Percentiles rank a stretch among this genome's conserved stretches.
phyloP scores from a whole-genome alignment of 2,888 invertebrate species.

The Chouioia cunea region DNA sequence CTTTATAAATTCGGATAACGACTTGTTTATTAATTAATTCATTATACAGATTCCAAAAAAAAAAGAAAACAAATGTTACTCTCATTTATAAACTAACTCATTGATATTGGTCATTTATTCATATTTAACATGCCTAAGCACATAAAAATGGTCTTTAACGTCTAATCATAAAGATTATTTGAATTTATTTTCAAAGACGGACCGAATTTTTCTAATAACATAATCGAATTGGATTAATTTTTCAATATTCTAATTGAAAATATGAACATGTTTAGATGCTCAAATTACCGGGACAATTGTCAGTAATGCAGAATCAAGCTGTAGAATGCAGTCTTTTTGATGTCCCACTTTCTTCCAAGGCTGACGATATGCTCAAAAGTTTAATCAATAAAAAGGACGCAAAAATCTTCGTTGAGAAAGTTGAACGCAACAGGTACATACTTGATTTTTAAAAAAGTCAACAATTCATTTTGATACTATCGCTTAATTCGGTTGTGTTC shows the following conservation, averaged over 20 bases:
- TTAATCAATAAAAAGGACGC: conserved; percentile 59
- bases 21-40: no score
- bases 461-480: background rate
- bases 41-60: background rate
- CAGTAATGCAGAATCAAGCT: conserved; percentile 66
- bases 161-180: background rate
- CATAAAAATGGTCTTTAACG: background rate
- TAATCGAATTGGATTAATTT: background rate
- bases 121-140: no score
- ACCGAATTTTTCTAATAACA: no score
- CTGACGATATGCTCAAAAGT: conserved; percentile 54
- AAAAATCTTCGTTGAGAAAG: conserved; percentile 69
- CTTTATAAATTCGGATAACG: no score
- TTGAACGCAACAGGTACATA: conserved; percentile 68
- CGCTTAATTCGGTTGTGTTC: conserved; percentile 8
- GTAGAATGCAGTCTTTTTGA: conserved; percentile 59
- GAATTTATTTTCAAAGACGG: no score
- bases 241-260: background rate
- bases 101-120: no score
- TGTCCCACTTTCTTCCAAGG: conserved; percentile 45
- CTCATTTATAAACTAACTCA: background rate
- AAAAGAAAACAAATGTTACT: conserved; percentile 7
- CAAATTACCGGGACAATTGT: conserved; percentile 71
- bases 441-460: background rate
- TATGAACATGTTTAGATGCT: conserved; percentile 67